Evolutionary conservation across 2,797 vertebrate species (phyloP).

Genomic region (Poeciliopsis turneri): DNA sequence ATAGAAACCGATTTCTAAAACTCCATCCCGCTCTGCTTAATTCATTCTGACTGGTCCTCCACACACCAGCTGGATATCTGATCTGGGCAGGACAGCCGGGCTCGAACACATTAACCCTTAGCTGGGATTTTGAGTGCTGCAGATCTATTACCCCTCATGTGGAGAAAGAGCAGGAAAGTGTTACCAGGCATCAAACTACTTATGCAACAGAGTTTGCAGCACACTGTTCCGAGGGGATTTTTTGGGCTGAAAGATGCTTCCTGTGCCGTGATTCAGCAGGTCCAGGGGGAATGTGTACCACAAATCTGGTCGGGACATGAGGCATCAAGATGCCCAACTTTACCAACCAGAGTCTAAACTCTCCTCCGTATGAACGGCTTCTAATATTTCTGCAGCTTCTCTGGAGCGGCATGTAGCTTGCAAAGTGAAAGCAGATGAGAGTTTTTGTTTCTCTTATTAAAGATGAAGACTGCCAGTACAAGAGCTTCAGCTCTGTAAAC

Average conservation of each 20-base stretch:
- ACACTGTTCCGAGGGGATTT: constrained; percentile 21
- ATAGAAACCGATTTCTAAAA: constrained; percentile 68
- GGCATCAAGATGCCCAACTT: constrained; percentile 47
- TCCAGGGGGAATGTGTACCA: constrained; percentile 53
- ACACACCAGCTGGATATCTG: constrained; percentile 24
- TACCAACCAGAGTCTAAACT: constrained; percentile 44
- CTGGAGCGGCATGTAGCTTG: neutral
- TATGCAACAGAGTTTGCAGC: constrained; percentile 2
- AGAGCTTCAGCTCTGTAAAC: constrained; percentile 12
- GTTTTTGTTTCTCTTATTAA: constrained; percentile 32
- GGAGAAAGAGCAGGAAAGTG: neutral
- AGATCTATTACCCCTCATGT: neutral
- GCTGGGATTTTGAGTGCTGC: constrained; percentile 2
- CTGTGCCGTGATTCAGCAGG: constrained; percentile 72
- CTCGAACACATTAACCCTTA: constrained; percentile 24
- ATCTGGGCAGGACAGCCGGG: constrained; percentile 13
- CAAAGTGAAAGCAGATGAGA: constrained; percentile 4
- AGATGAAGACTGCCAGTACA: constrained; percentile 9
- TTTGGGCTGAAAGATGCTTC: constrained; percentile 45
- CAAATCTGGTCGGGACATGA: constrained; percentile 50
- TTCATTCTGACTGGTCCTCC: constrained; percentile 14
- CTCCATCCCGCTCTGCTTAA: constrained; percentile 23
- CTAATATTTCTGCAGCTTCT: constrained; percentile 12
- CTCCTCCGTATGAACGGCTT: constrained; percentile 1
- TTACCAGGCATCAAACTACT: neutral